phyloP scores from a whole-genome alignment of 1,140 invertebrate species.

The Orius insidiosus region DNA sequence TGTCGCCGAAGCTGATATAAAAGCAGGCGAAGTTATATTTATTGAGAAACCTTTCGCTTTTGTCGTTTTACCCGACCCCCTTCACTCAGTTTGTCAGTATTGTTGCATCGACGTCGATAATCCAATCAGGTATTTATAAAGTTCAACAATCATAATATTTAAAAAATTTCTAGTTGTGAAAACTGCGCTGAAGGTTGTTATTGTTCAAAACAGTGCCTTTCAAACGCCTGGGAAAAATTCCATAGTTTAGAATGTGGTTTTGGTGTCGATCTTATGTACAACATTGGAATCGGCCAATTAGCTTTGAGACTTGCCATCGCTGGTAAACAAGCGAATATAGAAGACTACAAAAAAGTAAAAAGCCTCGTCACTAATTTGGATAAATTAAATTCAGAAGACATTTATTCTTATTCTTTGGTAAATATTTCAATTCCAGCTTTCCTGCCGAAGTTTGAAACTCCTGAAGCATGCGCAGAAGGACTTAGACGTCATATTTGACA shows the following conservation, averaged over 20 bases:
- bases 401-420: conserved; percentile 47
- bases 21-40: conserved; percentile 44
- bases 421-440: no score
- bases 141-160: not conserved
- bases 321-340: conserved; percentile 11
- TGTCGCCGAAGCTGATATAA: conserved; percentile 32
- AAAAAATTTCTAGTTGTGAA: conserved; percentile 27
- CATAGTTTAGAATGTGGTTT: conserved; percentile 61
- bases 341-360: conserved; percentile 29
- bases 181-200: conserved; percentile 43
- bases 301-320: conserved; percentile 44
- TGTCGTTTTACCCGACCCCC: conserved; percentile 33
- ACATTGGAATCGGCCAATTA: conserved; percentile 59
- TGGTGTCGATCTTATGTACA: conserved; percentile 38
- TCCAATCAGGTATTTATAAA: conserved; percentile 13
- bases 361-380: conserved; percentile 41
- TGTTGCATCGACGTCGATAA: conserved; percentile 29
- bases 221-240: conserved; percentile 36
- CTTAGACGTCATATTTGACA: no score
- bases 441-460: no score
- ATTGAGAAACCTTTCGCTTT: conserved; percentile 52
- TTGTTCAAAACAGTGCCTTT: conserved; percentile 43
- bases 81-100: conserved; percentile 33
- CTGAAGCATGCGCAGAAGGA: no score
- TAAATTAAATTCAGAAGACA: conserved; percentile 37